phyloP scores from a whole-genome alignment of 2,888 invertebrate species.

The Keiferia lycopersicella region DNA sequence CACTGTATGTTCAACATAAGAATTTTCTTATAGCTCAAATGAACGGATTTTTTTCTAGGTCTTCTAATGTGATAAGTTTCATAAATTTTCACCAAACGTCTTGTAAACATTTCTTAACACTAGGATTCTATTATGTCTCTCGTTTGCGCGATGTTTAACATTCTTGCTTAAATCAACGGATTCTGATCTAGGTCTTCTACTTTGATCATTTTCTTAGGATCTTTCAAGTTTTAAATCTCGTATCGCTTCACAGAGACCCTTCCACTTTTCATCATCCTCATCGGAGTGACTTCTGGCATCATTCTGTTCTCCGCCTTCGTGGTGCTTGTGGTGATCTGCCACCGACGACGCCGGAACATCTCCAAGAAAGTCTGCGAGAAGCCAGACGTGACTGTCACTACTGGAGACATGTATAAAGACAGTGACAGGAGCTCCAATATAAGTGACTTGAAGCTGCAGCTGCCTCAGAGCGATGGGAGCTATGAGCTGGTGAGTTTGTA shows the following conservation, averaged over 20 bases:
- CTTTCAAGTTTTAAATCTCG: neutral
- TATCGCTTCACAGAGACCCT: conserved; percentile 83
- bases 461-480: conserved; percentile 90
- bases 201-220: neutral
- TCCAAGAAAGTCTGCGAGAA: conserved; percentile 76
- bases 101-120: too few species aligned
- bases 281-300: conserved; percentile 91
- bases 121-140: too few species aligned
- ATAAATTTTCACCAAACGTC: too few species aligned
- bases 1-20: too few species aligned
- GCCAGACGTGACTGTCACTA: conserved; percentile 78
- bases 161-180: too few species aligned
- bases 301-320: conserved; percentile 91
- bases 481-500: conserved; percentile 85
- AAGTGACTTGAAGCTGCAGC: conserved; percentile 94
- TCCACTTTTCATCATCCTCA: conserved; percentile 90
- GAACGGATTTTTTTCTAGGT: too few species aligned
- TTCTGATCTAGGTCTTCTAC: neutral
- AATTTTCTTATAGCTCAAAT: too few species aligned
- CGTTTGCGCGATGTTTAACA: too few species aligned
- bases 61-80: too few species aligned
- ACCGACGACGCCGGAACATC: conserved; percentile 82
- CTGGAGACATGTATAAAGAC: conserved; percentile 82
- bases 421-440: conserved; percentile 95
- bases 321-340: conserved; percentile 90